These are phyloP conservation scores for Phylloscopus trochiloides DNA, from an alignment of 2,113 vertebrate genomes.

Conservation along the genomic window DNA sequence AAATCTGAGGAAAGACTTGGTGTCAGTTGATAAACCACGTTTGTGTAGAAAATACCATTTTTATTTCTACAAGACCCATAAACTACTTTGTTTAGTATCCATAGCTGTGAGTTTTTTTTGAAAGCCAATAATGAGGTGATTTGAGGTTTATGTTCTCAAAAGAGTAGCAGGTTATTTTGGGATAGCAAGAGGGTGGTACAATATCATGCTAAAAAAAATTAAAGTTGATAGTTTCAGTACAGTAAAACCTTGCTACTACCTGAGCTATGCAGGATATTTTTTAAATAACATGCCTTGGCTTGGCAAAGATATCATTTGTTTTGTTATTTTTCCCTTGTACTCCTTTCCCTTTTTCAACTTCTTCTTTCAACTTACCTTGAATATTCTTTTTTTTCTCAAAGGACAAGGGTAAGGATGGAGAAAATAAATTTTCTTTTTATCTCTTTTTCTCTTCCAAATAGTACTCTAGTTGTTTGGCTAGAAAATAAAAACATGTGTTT, in stretches of 20 bases:
- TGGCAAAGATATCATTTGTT: neutral
- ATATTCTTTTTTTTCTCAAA: neutral
- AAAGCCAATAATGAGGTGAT: neutral
- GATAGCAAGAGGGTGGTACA: neutral
- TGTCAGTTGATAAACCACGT: neutral
- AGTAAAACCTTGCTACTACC: neutral
- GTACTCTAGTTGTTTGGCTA: conserved; percentile 19
- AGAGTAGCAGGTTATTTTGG: neutral
- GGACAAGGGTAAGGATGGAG: neutral
- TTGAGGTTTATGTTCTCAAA: neutral
- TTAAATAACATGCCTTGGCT: neutral
- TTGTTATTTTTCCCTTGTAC: neutral
- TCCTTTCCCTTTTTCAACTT: neutral
- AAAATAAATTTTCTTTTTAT: conserved; percentile 1
- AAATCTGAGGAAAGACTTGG: neutral
- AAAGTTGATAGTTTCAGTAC: neutral
- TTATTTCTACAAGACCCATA: neutral
- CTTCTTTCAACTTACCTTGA: neutral
- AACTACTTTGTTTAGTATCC: neutral
- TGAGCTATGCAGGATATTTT: neutral
- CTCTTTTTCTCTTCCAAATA: conserved; percentile 7
- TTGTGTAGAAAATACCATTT: neutral
- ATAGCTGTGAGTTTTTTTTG: neutral
- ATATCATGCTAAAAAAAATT: neutral
- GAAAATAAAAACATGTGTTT: conserved; percentile 63